Conservation (phyloP, 2,888 invertebrate species). For the Himalopsyche tibetana region DNA sequence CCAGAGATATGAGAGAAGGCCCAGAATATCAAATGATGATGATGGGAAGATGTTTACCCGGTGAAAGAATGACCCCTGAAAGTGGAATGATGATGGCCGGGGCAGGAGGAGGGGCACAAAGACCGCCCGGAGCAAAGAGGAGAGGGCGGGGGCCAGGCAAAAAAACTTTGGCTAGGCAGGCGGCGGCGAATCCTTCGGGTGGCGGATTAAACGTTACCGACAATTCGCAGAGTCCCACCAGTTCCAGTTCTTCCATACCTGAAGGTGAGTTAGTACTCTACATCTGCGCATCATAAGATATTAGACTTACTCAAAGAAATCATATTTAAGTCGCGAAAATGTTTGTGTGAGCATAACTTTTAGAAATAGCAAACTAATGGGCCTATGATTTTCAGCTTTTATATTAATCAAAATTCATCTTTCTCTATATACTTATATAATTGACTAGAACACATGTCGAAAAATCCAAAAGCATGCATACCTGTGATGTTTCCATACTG, state of each 20-base stretch:
- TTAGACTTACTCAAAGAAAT: neutral
- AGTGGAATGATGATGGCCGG: conserved; percentile 36
- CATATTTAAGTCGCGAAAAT: neutral
- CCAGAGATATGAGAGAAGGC: conserved; percentile 52
- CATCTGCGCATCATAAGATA: neutral
- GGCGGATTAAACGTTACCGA: conserved; percentile 60
- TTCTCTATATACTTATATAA: too few species aligned
- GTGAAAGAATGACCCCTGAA: conserved; percentile 42
- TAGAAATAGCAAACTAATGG: too few species aligned
- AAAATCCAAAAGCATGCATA: too few species aligned
- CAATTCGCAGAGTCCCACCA: conserved; percentile 52
- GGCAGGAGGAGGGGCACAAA: conserved; percentile 64
- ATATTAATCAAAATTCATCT: too few species aligned
- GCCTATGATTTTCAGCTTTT: neutral
- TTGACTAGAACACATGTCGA: too few species aligned
- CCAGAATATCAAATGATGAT: conserved; percentile 38
- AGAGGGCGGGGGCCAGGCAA: conserved; percentile 72
- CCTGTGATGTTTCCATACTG: too few species aligned
- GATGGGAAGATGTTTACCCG: conserved; percentile 42
- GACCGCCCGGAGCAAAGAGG: conserved; percentile 70
- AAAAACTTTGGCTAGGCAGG: conserved; percentile 71
- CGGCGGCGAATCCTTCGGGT: conserved; percentile 68
- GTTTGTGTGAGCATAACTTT: too few species aligned
- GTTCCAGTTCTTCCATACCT: conserved; percentile 67
- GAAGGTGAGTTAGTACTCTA: conserved; percentile 70